Conservation (phyloP, 2,113 vertebrate genomes). For the Galeopterus variegatus region DNA sequence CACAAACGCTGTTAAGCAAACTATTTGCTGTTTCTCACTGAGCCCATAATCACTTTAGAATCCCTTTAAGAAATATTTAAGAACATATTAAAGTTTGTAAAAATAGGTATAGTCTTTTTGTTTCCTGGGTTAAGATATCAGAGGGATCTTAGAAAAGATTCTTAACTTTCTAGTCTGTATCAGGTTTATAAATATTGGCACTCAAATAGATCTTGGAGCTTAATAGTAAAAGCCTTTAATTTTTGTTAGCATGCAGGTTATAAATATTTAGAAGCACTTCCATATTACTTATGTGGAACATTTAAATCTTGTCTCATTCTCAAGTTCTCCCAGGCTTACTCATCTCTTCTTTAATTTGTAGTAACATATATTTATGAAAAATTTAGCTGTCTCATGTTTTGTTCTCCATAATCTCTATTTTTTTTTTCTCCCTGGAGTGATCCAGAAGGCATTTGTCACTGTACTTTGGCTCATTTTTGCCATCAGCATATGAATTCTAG, state of each 20-base stretch:
- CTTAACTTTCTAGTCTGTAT: conserved; percentile 24
- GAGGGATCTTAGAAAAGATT: background rate
- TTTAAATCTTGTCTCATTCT: conserved; percentile 51
- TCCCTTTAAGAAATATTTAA: conserved; percentile 17
- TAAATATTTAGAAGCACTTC: conserved; percentile 67
- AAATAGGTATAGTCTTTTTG: background rate
- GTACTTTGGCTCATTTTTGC: conserved; percentile 6
- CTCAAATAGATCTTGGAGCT: background rate
- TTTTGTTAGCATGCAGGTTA: conserved; percentile 39
- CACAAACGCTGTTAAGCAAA: background rate
- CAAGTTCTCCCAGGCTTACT: conserved; percentile 46
- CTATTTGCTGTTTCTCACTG: background rate
- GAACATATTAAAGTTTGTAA: conserved; percentile 14
- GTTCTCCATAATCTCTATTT: background rate
- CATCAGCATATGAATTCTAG: background rate
- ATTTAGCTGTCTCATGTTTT: background rate
- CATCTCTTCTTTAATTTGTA: conserved; percentile 22
- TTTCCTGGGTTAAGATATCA: background rate
- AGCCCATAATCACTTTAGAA: background rate
- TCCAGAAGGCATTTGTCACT: background rate
- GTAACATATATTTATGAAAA: conserved; percentile 31
- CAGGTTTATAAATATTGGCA: conserved; percentile 50
- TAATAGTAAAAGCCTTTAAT: conserved; percentile 56
- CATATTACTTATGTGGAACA: background rate
- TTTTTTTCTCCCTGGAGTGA: background rate